Base-by-base conservation (phyloP, 2,113 vertebrate genomes). In the Phaethon lepturus region DNA sequence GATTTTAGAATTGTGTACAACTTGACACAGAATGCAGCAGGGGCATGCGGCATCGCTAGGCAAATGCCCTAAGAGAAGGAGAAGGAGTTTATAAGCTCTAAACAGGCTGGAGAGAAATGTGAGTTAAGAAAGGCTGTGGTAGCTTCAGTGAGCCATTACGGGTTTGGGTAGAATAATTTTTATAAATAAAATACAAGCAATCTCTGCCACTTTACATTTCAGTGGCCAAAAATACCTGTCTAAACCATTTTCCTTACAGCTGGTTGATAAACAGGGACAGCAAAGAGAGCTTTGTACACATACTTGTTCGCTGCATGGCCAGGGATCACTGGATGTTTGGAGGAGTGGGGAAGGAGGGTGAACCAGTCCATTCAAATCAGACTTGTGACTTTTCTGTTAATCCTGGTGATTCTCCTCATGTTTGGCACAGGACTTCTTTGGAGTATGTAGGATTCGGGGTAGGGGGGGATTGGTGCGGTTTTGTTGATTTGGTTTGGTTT, bases 1-100 rank as follows among this genome's bases (percentile, higher is more conserved):
- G 44, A 7, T 28, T 68, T 49, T 53, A 44, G 44, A 42, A 23
- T 24, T 55, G 24, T 35, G 18, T 64, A 17, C 9, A 79, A 35
- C 25, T 25, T 25, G 72, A 45, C 9, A 23, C 19, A 24, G 60
- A 78, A 35, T 0, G 5, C 22, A 31, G 31, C 11, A 25, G 55
- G 24, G 24, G 3, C 2, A 0, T 25, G 58, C n/a, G 59, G 49
- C 74, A 28, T 58, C 0, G 0, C 44, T 38, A 7, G 29, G 29
- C 72, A 38, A 40, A 62, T 49, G 59, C 7, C 4, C 2, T 19
- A 10, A 20, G 55, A 29, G 42, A 44, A 42, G 42, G 42, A 44
- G 42, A 75, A 29, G n/a, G 33, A 73, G 26, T 3, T 33, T 71
- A 0, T 8, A 45, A 31, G 10, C 13, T 60, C 67, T 38, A 55